Percentiles rank a stretch among this genome's conserved stretches.
Conservation (phyloP, 2,113 vertebrate genomes). For the Odocoileus virginianus region DNA sequence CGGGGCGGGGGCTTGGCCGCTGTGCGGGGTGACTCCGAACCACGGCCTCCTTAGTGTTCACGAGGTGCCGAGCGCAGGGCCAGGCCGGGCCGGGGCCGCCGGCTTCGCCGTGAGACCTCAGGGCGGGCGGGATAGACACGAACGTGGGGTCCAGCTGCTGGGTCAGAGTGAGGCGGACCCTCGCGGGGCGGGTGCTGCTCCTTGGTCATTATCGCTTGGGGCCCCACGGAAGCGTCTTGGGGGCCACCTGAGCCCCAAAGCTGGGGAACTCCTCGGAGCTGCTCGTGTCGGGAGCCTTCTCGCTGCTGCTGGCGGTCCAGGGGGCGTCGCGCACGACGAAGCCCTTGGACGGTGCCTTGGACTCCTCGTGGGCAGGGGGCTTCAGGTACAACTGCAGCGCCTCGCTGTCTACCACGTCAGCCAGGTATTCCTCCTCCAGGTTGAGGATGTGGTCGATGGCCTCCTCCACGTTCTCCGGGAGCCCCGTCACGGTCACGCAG, state of each 20-base stretch:
- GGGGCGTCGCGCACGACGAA: slow-evolving; percentile 98
- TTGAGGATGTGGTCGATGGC: slow-evolving; percentile 98
- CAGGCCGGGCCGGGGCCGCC: slow-evolving; percentile 46
- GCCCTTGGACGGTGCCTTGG: slow-evolving; percentile 92
- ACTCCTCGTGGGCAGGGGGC: slow-evolving; percentile 86
- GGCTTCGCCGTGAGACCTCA: slow-evolving; percentile 82
- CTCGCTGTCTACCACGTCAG: slow-evolving; percentile 94
- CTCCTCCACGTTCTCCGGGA: slow-evolving; percentile 96
- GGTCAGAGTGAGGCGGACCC: slow-evolving; percentile 77
- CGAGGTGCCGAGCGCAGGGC: slow-evolving; percentile 56
- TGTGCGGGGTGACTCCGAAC: slow-evolving; percentile 77
- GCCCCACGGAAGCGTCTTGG: slow-evolving; percentile 95
- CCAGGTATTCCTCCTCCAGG: slow-evolving; percentile 96
- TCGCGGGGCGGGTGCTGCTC: slow-evolving; percentile 73
- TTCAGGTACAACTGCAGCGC: slow-evolving; percentile 93
- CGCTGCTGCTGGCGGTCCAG: slow-evolving; percentile 88
- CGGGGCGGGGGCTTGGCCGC: slow-evolving; percentile 76
- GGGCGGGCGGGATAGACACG: slow-evolving; percentile 57
- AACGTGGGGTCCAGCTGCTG: slow-evolving; percentile 80
- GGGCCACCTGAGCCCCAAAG: slow-evolving; percentile 94
- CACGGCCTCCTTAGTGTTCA: slow-evolving; percentile 78
- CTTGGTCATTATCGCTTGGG: slow-evolving; percentile 93
- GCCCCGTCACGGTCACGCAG: slow-evolving; percentile 94
- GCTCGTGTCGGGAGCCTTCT: slow-evolving; percentile 98
- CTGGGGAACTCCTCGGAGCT: slow-evolving; percentile 99